Evolutionary conservation across 2,113 vertebrate genomes (phyloP), one percentile per base, ranked within the genome.

Genomic region (Microcebus murinus): DNA sequence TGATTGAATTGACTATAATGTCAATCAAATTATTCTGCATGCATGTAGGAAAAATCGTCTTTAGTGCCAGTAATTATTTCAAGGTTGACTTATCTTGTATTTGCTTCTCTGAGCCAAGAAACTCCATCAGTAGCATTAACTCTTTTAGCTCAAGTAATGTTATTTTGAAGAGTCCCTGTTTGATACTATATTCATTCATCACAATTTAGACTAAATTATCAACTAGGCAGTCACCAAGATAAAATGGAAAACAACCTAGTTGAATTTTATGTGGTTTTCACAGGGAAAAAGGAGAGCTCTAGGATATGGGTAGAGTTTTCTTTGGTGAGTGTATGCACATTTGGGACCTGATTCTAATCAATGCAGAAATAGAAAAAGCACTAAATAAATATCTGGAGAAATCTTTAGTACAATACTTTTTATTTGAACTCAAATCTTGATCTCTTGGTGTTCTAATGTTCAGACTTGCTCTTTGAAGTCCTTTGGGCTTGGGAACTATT

Each of bases 11-110:
- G 55, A 91, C 74, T 95, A 2, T 36, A 70, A 73, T 84, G 42
- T 70, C 91, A 92, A 92, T 95, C 80, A 94, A 89, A 88, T 82
- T 71, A 77, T 45, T 95, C 48, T 92, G n/a, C 65, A 93, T 48
- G 8, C 27, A 73, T 90, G 17, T 68, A 91, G 29, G 36, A 86
- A 95, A 95, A 57, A 8, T 36, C 63, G 39, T 48, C 25, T 39
- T 93, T 86, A 79, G 17, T 31, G 25, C 15, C 21, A 83, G 31
- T 20, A 77, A 18, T 27, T 84, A 27, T 91, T 89, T 82, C 45
- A 63, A 14, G n/a, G 17, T 81, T 52, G 31, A 95, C 65, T 83
- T 93, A 74, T 84, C 52, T 93, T 85, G 12, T 20, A 55, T 74
- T 25, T 81, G 25, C 20, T 91, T 90, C 34, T 42, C 13, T 95